Evolutionary conservation across 2,888 invertebrate genomes (phyloP).

Genomic region (Pharmacophagus antenor): DNA sequence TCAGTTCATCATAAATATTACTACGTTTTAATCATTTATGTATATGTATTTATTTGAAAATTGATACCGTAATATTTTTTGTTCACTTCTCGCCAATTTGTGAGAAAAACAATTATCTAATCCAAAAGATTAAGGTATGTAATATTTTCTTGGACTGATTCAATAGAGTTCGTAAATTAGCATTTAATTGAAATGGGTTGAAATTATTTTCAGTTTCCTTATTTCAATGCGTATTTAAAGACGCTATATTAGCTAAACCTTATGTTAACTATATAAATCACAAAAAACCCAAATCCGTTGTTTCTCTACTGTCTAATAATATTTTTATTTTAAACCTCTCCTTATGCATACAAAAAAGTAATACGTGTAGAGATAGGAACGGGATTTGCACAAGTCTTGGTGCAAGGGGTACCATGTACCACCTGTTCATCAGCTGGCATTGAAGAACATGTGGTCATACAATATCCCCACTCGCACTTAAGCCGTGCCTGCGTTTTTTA

Average conservation of each 20-base stretch:
- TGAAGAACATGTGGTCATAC: slow-evolving; percentile 11
- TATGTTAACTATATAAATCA: too few relatives aligned
- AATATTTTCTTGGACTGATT: too few relatives aligned
- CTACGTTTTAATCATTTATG: neutral
- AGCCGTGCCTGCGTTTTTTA: neutral
- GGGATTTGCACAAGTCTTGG: slow-evolving; percentile 3
- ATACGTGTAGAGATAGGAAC: slow-evolving; percentile 3
- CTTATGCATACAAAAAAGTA: neutral
- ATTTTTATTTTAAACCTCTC: too few relatives aligned
- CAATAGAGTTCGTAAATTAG: too few relatives aligned
- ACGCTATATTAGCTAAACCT: too few relatives aligned
- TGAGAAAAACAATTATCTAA: too few relatives aligned
- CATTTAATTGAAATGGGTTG: too few relatives aligned
- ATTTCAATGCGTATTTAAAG: too few relatives aligned
- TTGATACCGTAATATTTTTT: neutral
- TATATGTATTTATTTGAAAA: neutral
- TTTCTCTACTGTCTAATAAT: neutral
- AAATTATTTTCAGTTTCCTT: too few relatives aligned
- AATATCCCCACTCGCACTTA: slow-evolving; percentile 1
- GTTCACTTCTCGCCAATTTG: too few relatives aligned
- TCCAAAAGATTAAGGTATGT: too few relatives aligned
- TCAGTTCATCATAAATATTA: neutral
- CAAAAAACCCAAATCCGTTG: neutral
- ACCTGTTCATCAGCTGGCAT: slow-evolving; percentile 33
- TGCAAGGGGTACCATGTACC: slow-evolving; percentile 15